These are phyloP conservation scores for Taurulus bubalis DNA, from an alignment of 2,113 vertebrate genomes.

Conservation along the genomic window DNA sequence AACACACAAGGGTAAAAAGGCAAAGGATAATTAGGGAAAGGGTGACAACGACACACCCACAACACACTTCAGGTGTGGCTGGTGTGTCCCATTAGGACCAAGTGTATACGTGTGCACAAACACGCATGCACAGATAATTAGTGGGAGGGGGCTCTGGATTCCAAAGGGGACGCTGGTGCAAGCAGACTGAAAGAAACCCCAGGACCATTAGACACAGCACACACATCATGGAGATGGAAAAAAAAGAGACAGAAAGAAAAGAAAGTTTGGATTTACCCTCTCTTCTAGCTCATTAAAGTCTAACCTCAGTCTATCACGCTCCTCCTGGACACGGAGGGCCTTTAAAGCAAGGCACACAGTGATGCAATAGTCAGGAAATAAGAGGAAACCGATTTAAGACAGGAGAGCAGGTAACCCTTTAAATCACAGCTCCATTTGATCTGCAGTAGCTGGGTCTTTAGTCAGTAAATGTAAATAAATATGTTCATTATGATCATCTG, in stretches of 20 bases:
- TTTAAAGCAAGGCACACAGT: constrained; percentile 86
- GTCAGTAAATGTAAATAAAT: not conserved
- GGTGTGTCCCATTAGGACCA: constrained; percentile 39
- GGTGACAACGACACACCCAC: constrained; percentile 60
- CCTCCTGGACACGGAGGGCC: constrained; percentile 86
- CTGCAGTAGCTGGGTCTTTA: not conserved
- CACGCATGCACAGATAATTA: constrained; percentile 59
- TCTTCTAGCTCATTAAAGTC: constrained; percentile 90
- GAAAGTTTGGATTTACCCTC: constrained; percentile 87
- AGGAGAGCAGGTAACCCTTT: constrained; percentile 53
- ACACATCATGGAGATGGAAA: constrained; percentile 57
- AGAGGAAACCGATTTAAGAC: constrained; percentile 41
- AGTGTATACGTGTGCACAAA: constrained; percentile 52
- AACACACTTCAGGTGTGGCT: constrained; percentile 49
- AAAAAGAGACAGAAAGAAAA: constrained; percentile 64
- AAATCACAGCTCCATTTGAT: constrained; percentile 47
- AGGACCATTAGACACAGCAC: constrained; percentile 74
- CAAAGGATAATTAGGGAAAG: constrained; percentile 43
- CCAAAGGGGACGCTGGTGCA: constrained; percentile 71
- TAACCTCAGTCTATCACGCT: constrained; percentile 90
- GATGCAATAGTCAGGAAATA: constrained; percentile 66
- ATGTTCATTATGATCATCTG: not conserved
- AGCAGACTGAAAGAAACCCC: constrained; percentile 75
- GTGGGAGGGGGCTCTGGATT: constrained; percentile 62
- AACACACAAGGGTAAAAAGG: constrained; percentile 50